Conservation (phyloP, 2,113 vertebrate genomes). For the Cryptoleucopteryx plumbea region DNA sequence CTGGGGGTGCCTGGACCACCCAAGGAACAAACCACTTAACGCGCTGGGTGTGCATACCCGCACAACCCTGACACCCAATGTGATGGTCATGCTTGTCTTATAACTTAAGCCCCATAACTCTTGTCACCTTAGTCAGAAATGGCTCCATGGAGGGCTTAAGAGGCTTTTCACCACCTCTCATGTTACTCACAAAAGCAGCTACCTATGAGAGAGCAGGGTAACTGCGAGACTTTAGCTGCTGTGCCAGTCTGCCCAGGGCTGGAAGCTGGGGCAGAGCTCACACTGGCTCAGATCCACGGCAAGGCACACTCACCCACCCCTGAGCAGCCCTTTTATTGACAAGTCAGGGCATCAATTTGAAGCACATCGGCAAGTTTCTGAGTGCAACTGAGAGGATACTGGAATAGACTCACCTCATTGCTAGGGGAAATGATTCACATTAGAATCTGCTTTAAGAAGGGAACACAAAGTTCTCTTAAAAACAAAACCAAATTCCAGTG, state of each 20-base stretch:
- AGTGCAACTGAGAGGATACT: neutral
- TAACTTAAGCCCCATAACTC: neutral
- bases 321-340: neutral
- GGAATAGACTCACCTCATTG: neutral
- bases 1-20: neutral
- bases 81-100: neutral
- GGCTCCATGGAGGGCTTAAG: neutral
- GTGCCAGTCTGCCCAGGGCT: neutral
- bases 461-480: neutral
- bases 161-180: neutral
- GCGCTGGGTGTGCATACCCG: fast-evolving
- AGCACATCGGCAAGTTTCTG: neutral
- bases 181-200: neutral
- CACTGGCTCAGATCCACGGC: neutral
- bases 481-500: neutral
- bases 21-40: neutral
- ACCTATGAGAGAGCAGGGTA: neutral
- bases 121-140: neutral
- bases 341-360: neutral
- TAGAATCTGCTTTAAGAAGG: neutral
- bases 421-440: neutral
- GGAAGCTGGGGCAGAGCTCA: neutral
- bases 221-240: neutral
- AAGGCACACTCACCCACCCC: neutral
- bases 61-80: neutral